Evolutionary conservation across 2,888 invertebrate genomes (phyloP).

Genomic region (Phania funesta): DNA sequence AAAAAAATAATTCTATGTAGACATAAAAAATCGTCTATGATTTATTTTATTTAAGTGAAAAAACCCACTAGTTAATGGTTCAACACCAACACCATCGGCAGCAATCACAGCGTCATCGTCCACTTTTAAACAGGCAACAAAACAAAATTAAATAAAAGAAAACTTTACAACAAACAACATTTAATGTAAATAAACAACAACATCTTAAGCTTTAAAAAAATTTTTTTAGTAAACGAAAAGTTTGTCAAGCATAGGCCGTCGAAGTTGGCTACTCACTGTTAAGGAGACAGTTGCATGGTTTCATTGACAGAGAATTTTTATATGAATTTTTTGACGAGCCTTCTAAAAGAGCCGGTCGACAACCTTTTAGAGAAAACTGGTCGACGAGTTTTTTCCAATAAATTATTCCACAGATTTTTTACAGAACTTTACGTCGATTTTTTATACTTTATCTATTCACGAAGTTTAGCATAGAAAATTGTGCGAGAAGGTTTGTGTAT

Average conservation of each 20-base stretch:
- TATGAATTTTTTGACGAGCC: not conserved
- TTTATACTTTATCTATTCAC: not conserved
- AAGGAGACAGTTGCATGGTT: not conserved
- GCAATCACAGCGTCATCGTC: conserved; percentile 59
- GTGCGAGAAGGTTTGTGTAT: too few relatives aligned
- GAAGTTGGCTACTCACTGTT: not conserved
- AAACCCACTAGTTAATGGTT: conserved; percentile 60
- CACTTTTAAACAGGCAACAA: conserved; percentile 46
- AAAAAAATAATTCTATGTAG: conserved; percentile 29
- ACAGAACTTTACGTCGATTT: too few relatives aligned
- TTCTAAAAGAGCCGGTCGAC: not conserved
- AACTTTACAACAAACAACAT: conserved; percentile 31
- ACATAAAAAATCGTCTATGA: conserved; percentile 55
- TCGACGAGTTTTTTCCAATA: too few relatives aligned
- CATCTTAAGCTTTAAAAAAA: conserved; percentile 41
- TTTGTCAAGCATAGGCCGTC: not conserved
- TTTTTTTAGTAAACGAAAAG: conserved; percentile 16
- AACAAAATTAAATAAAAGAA: not conserved
- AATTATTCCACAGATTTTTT: too few relatives aligned
- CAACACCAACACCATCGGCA: conserved; percentile 63
- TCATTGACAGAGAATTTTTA: too few relatives aligned
- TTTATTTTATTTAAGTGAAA: conserved; percentile 64
- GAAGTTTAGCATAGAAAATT: too few relatives aligned
- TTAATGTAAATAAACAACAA: conserved; percentile 43
- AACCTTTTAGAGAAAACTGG: too few relatives aligned